Evolutionary conservation across 2,888 invertebrate species (phyloP).

Genomic region (Leptopilina myrica): DNA sequence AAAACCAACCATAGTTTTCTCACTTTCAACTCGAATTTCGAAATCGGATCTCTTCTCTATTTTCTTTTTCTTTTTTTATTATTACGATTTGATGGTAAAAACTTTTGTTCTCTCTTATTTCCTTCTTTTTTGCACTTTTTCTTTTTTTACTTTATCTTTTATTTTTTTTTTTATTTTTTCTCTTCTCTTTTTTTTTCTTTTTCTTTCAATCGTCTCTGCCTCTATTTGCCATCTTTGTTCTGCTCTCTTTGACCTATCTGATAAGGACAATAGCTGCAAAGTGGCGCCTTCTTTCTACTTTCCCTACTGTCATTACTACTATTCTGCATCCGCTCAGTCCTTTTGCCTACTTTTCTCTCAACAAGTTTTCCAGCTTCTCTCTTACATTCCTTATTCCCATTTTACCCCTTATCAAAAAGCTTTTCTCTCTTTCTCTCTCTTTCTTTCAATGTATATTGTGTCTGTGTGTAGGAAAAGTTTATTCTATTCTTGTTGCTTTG

Average conservation of each 20-base stretch:
- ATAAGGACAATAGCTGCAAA: slow-evolving; percentile 67
- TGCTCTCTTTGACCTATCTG: slow-evolving; percentile 47
- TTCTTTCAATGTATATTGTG: too few species aligned
- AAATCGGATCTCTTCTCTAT: background rate
- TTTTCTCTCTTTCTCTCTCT: slow-evolving; percentile 21
- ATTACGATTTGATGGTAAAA: background rate
- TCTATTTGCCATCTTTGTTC: slow-evolving; percentile 47
- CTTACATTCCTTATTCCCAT: slow-evolving; percentile 45
- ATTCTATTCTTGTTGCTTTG: background rate
- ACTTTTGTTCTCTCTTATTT: slow-evolving; percentile 43
- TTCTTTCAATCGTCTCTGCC: slow-evolving; percentile 44
- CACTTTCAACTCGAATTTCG: slow-evolving; percentile 14
- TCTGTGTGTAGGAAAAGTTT: background rate
- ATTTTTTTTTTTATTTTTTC: slow-evolving; percentile 40
- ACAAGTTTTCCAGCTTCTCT: slow-evolving; percentile 17
- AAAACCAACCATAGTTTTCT: slow-evolving; percentile 32
- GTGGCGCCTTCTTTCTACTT: slow-evolving; percentile 59
- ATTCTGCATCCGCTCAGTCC: slow-evolving; percentile 46
- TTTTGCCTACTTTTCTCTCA: slow-evolving; percentile 40
- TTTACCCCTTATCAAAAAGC: slow-evolving; percentile 43
- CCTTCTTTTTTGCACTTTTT: background rate
- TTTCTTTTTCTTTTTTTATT: background rate
- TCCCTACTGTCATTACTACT: slow-evolving; percentile 45
- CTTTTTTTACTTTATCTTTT: slow-evolving; percentile 38
- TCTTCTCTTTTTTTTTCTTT: slow-evolving; percentile 19